phyloP scores from a whole-genome alignment of 2,113 vertebrate species.

The Ia io region DNA sequence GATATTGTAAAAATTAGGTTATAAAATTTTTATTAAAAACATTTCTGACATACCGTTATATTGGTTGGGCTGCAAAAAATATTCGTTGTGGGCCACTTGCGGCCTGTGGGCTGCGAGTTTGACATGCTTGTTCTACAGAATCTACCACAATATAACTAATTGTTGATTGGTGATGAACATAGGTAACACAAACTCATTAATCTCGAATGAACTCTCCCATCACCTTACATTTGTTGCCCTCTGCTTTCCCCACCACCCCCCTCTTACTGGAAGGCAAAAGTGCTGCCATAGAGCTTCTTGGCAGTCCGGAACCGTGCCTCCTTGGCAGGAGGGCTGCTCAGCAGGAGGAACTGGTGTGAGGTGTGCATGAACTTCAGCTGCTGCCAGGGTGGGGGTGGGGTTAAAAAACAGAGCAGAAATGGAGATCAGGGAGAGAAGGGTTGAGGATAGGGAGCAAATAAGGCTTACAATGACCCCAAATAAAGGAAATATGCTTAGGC shows the following conservation, averaged over 20 bases:
- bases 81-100: no score
- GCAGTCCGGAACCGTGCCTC: conserved; percentile 98
- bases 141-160: not conserved
- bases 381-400: conserved; percentile 81
- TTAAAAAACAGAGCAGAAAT: conserved; percentile 57
- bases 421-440: conserved; percentile 74
- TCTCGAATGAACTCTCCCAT: not conserved
- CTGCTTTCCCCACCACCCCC: conserved; percentile 1
- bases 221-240: not conserved
- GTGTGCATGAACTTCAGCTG: conserved; percentile 99
- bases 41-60: no score
- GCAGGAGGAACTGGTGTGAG: conserved; percentile 98
- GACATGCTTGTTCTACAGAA: not conserved
- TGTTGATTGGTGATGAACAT: not conserved
- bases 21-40: no score
- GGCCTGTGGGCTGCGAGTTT: no score
- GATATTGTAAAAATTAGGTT: no score
- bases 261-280: conserved; percentile 98
- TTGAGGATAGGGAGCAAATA: not conserved
- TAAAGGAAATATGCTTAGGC: not conserved
- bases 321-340: conserved; percentile 98
- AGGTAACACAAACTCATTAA: not conserved
- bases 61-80: no score
- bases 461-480: not conserved
- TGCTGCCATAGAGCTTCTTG: conserved; percentile 99